A percentile compares a stretch with the other conserved stretches of the same genome.
These are phyloP conservation scores for Mustelus asterias DNA, from an alignment of 2,113 vertebrate species.

Conservation along the genomic window DNA sequence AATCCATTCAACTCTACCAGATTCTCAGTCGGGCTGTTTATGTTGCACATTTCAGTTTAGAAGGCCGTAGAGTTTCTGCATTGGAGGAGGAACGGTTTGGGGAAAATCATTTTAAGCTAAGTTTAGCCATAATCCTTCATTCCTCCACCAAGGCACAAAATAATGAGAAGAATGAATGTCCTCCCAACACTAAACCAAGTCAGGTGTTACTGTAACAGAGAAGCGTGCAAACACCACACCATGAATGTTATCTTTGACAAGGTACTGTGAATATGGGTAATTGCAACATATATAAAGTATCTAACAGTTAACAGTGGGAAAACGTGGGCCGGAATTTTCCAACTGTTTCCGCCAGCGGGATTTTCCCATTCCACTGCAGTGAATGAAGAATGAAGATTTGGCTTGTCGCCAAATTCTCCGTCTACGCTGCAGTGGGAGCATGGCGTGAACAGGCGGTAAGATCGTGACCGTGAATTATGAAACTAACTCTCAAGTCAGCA, in stretches of 20 bases:
- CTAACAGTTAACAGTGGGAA: background rate
- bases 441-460: no score
- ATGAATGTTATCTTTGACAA: background rate
- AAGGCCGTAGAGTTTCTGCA: background rate
- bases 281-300: no score
- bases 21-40: background rate
- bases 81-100: background rate
- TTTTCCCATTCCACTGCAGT: no score
- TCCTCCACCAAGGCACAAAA: background rate
- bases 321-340: background rate
- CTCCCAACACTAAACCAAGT: background rate
- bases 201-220: background rate
- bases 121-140: background rate
- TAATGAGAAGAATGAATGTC: background rate
- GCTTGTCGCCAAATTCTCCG: no score
- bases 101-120: background rate
- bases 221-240: background rate
- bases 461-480: no score
- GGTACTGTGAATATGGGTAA: no score
- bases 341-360: no score
- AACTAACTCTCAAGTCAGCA: background rate
- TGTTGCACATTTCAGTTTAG: background rate
- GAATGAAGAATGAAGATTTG: no score
- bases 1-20: background rate
- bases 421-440: no score